These are phyloP conservation scores for Anoura caudifer DNA, from an alignment of 2,113 vertebrate genomes.

Conservation along the genomic window DNA sequence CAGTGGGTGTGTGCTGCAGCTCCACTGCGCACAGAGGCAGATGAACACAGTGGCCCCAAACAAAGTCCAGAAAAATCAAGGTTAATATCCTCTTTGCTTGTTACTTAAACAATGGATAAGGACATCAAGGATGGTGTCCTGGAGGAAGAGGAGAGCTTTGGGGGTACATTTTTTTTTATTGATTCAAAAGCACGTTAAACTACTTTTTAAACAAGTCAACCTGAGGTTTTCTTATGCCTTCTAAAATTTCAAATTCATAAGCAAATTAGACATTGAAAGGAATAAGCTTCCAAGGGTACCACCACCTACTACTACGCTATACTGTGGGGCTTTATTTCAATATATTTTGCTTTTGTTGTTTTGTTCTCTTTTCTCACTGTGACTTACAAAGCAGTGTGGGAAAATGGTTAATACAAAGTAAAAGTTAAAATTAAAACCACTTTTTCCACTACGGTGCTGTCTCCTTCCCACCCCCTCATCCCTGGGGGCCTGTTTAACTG, in stretches of 20 bases:
- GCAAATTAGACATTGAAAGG: constrained; percentile 52
- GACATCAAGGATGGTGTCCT: background rate
- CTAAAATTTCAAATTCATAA: constrained; percentile 54
- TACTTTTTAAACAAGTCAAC: constrained; percentile 14
- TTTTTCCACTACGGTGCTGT: constrained; percentile 67
- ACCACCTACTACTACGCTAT: background rate
- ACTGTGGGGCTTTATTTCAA: constrained; percentile 36
- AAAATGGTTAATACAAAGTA: constrained; percentile 65
- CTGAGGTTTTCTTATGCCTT: constrained; percentile 29
- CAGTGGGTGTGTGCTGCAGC: background rate
- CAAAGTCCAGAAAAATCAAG: background rate
- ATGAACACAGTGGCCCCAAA: background rate
- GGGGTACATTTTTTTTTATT: background rate
- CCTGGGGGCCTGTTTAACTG: constrained; percentile 53
- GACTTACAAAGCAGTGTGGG: constrained; percentile 67
- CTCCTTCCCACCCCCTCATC: constrained; percentile 49
- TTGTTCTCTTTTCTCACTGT: constrained; percentile 48
- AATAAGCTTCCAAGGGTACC: background rate
- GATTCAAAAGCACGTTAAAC: constrained; percentile 1
- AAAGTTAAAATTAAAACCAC: constrained; percentile 77
- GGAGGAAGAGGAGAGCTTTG: background rate
- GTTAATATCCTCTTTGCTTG: background rate
- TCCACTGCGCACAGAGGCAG: background rate
- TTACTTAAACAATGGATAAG: background rate
- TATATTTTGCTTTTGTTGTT: constrained; percentile 64